Base-by-base conservation (phyloP, 2,888 invertebrate genomes). In the Lochmaea crataegi region DNA sequence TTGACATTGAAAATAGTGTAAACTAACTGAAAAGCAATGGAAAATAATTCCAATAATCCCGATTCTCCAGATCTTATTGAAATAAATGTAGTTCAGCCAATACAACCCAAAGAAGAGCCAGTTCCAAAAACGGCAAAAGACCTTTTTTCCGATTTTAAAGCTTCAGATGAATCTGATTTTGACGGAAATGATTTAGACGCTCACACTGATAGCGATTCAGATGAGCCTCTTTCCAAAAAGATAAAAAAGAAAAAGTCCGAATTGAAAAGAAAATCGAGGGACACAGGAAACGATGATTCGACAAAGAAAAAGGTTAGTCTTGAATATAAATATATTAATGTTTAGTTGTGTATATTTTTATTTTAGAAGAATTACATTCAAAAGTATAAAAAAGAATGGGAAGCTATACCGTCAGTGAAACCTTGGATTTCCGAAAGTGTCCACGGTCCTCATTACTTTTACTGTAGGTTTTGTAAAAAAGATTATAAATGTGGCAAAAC, bases 341-440 rank as follows among this genome's bases (percentile, higher is more conserved):
- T 18, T 60, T 18, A 14, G 3, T 14, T 11, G 38, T 26, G 9
- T 60, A 6, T 48, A 7, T 22, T 42, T 69, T 73, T 56, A 45
- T 77, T 79, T 56, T 73, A 78, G 76, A 83, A 79, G 78, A 77
- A 75, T 66, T 85, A 85, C 75, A 75, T 80, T 1, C 85, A 85
- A 74, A 85, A 85, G 76, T 85, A 86, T 70, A 84, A 85, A 71
- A 85, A 85, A 75, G 85, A 86, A 78, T 85, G 85, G 86, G 85
- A 86, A 77, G 80, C 82, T 32, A 82, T 85, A 68, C 85, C 85
- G n/a, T 80, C 83, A 61, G 84, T 85, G 12, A 85, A 83, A 73
- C 84, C 84, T 5, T 86, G 86, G 86, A 76, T 86, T 12, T 84
- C 85, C 5, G 84, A 84, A 68, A 86, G 86, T 76, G 80, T 85